Percentiles rank a stretch among this genome's conserved stretches.
These are phyloP conservation scores for Laodelphax striatellus DNA, from an alignment of 1,140 invertebrate genomes.

Conservation along the genomic window DNA sequence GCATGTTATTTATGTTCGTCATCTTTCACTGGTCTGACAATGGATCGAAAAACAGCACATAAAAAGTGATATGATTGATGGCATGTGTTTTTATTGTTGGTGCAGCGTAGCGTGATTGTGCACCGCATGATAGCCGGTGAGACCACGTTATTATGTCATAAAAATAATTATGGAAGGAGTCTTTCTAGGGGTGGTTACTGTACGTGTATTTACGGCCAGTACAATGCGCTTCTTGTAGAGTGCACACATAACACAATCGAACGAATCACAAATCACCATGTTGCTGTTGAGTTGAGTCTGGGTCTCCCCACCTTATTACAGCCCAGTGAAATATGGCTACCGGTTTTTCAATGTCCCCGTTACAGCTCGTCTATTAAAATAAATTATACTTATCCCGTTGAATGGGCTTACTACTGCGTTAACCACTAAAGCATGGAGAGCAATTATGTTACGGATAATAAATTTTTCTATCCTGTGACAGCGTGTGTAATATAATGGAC, in stretches of 20 bases:
- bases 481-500: slow-evolving; percentile 4
- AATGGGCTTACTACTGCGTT: slow-evolving; percentile 8
- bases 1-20: too few relatives aligned
- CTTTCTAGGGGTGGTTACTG: too few relatives aligned
- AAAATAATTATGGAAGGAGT: too few relatives aligned
- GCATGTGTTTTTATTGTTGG: too few relatives aligned
- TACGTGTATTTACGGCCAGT: too few relatives aligned
- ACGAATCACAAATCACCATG: slow-evolving; percentile 14
- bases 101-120: too few relatives aligned
- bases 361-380: background rate
- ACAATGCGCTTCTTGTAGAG: too few relatives aligned
- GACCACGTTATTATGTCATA: too few relatives aligned
- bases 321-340: slow-evolving; percentile 10
- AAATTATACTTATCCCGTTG: slow-evolving; percentile 11
- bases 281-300: background rate
- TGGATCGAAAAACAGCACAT: too few relatives aligned
- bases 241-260: slow-evolving; percentile 11
- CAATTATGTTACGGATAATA: slow-evolving; percentile 11
- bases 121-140: too few relatives aligned
- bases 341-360: slow-evolving; percentile 8
- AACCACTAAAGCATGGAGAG: slow-evolving; percentile 11
- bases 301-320: background rate
- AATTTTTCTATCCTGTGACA: background rate
- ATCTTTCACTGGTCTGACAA: too few relatives aligned
- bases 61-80: too few relatives aligned